These are phyloP conservation scores for Tragelaphus strepsiceros DNA, from an alignment of 2,113 vertebrate species.

Conservation along the genomic window DNA sequence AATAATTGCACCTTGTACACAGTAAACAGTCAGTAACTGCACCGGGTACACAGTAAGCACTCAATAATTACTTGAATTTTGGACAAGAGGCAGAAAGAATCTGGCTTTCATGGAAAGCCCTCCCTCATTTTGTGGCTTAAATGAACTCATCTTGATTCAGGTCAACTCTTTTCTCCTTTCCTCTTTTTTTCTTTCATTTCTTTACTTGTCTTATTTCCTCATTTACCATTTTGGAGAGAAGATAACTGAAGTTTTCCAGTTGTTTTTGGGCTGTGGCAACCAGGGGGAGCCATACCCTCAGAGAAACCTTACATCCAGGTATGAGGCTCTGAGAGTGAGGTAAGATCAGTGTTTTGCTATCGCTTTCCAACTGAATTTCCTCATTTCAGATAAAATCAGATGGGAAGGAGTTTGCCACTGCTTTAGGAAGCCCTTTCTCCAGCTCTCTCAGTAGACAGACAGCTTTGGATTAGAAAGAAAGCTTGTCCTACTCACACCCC, in stretches of 20 bases:
- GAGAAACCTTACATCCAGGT: not conserved
- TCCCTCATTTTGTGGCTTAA: not conserved
- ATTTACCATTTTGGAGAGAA: not conserved
- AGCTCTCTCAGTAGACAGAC: not conserved
- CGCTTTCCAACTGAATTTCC: rapidly evolving
- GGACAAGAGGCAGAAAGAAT: not conserved
- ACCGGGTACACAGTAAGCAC: not conserved
- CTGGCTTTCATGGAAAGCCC: not conserved
- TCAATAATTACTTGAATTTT: not conserved
- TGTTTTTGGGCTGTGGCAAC: not conserved
- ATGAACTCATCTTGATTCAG: not conserved
- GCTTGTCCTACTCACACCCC: too few species aligned
- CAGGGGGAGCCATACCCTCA: not conserved
- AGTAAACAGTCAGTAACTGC: not conserved
- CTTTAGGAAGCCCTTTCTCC: not conserved
- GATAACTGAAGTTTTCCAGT: not conserved
- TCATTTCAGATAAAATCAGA: not conserved
- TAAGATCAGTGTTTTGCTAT: not conserved
- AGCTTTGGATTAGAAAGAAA: not conserved
- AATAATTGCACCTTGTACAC: not conserved
- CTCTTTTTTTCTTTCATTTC: not conserved
- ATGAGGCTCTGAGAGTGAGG: not conserved
- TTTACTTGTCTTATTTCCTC: not conserved
- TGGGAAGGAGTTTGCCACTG: not conserved
- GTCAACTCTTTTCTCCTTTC: too few species aligned